Base-by-base conservation (phyloP, 2,113 vertebrate species). In the Peucedramus taeniatus region DNA sequence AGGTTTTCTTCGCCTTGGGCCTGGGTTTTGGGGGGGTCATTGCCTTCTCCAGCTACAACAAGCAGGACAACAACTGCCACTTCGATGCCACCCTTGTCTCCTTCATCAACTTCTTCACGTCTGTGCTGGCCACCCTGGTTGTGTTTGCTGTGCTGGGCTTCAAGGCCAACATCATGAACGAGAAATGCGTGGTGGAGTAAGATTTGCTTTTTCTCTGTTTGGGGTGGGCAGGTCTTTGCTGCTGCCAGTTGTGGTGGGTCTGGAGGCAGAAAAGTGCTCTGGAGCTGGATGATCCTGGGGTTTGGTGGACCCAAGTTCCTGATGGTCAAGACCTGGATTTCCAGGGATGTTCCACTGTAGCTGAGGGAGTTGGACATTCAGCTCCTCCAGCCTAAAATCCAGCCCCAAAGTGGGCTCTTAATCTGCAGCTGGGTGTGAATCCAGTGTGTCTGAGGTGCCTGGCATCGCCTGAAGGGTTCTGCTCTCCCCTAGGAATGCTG, bases 11-110 rank as follows among this genome's bases (percentile, higher is more conserved):
- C 0, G 99, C 99, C 28, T 93, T 99, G 60, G 99, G 99, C 13
- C 96, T 99, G 78, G 99, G 99, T 47, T 99, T 99, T 2, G 99
- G 99, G 7, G 99, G 99, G 0, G 99, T 99, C 97, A 99, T 99
- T 3, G 99, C 99, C 71, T 99, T 99, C 97, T 99, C 99, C 96
- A 99, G 99, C 98, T 99, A 99, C 98, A 99, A 99, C 98, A 99
- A 99, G 92, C 98, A 99, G 65, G 99, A 99, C 97, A 99, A 99
- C 98, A 99, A 99, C 98, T 99, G 99, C 94, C 99, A 99, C 96
- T 99, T 99, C 6, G 99, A 99, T 2, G 99, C 99, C 0, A 98
- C 98, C 0, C 98, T 99, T 1, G 99, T 99, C 78, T 99, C 99
- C 93, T 87, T 99, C 96, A 99, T 99, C 96, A 99, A 99, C 97